Evolutionary conservation across 2,797 vertebrate species (phyloP).

Genomic region (Falco biarmicus): DNA sequence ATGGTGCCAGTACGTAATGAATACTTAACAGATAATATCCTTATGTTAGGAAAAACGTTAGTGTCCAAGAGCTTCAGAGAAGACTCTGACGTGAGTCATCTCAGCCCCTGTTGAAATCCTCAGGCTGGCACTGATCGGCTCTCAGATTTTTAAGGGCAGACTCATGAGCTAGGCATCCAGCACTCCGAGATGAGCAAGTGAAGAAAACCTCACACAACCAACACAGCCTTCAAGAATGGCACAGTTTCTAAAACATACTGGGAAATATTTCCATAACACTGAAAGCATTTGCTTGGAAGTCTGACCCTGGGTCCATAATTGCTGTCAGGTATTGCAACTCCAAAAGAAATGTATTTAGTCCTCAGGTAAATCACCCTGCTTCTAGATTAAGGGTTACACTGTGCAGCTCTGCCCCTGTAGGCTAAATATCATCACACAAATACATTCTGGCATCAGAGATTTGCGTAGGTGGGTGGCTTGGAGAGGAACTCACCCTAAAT

Average conservation of each 20-base stretch:
- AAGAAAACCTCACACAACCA: conserved; percentile 6
- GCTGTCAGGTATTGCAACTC: background rate
- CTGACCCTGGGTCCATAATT: background rate
- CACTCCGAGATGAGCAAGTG: background rate
- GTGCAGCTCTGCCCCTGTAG: background rate
- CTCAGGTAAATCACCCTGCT: background rate
- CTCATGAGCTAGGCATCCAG: background rate
- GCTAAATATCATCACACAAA: background rate
- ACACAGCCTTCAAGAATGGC: background rate
- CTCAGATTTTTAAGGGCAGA: background rate
- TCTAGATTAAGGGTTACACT: background rate
- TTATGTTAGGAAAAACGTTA: background rate
- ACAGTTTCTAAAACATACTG: background rate
- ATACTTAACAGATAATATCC: background rate
- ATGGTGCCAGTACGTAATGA: background rate
- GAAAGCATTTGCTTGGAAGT: background rate
- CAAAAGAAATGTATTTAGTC: background rate
- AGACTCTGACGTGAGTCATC: background rate
- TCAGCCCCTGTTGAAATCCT: background rate
- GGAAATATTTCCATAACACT: background rate
- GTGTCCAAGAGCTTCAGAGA: background rate
- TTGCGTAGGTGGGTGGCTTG: conserved; percentile 3
- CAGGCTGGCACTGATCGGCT: fast-evolving
- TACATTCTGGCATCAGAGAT: background rate
- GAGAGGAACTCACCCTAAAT: background rate